Base-by-base conservation (phyloP, 2,797 vertebrate species). In the Crax fasciolata region DNA sequence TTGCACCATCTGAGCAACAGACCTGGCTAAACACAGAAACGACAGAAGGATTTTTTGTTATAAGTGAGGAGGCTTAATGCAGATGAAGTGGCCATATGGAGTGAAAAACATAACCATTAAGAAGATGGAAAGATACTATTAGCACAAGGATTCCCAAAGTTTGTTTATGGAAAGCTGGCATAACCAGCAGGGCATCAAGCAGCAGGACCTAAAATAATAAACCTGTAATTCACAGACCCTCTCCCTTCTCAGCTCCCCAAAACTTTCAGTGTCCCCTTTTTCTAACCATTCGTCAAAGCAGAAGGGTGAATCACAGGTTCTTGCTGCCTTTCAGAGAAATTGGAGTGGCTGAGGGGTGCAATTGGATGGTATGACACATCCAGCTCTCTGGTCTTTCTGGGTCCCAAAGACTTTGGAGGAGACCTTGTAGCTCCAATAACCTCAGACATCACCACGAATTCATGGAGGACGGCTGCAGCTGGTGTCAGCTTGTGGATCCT, bases 1-100 rank as follows among this genome's bases (percentile, higher is more conserved):
- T 80, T 94, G 89, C 43, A 96, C 90, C 89, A 97, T 97, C 89
- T 96, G 95, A 97, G 91, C 91, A 91, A 83, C 85, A 96, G 91
- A 93, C 91, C 93, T 96, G 91, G 91, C 87, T 97, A 91, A 96
- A 92, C 94, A 55, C 81, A 96, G 95, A 97, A 97, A 71, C 44
- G 73, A 96, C 96, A 97, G 95, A 97, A 97, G 95, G 95, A 81
- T 92, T 96, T 95, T 96, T 94, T 96, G 73, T 95, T 91, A 43
- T 35, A 92, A 95, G 89, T 43, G 92, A 86, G 76, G 91, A 94
- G 83, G 82, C 74, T 95, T 94, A 93, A 94, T 96, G 95, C 94
- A 96, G 94, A 96, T 93, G 89, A 96, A 96, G 82, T 91, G 94
- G 96, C 94, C 96, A 96, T 97, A 97, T 96, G 94, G 94, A 95